Evolutionary conservation across 2,113 vertebrate species (phyloP), one percentile per base, ranked within the genome.

Genomic region (Neomonachus schauinslandi): DNA sequence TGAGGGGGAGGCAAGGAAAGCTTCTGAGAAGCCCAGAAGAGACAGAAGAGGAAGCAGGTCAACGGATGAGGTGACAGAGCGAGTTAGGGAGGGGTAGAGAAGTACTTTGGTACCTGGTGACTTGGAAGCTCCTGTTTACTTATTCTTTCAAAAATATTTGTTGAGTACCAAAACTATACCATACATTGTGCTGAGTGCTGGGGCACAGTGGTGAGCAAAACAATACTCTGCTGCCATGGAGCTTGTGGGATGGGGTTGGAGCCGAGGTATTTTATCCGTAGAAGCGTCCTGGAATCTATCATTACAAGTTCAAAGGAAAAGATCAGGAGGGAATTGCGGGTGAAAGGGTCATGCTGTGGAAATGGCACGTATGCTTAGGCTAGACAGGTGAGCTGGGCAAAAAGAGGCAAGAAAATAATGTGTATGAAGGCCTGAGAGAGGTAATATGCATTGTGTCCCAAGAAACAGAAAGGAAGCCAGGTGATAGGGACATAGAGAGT

Each of bases 371-470:
- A 49, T 8, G 9, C 42, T 82, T n/a, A 31, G 21, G 55, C 72
- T 39, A 22, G 24, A 74, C 18, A 55, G n/a, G 53, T 5, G 31
- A 72, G 55, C 51, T 61, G 31, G 16, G 55, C 33, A 10, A 51
- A 88, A 51, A 36, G n/a, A 92, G 51, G 53, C 28, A 1, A 65
- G 90, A 80, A 80, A 36, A 42, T 26, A 65, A 11, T 3, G 5
- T 5, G 1, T 31, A 3, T 1, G 7, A 89, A 89, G 76, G 28
- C 21, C 14, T 1, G 5, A 57, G 57, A 22, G 39, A 49, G n/a
- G 77, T 42, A n/a, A 39, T 33, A 21, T 0, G 0, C 2, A 0
- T 1, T 39, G 15, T 83, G 39, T 63, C 65, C 39, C 13, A 4
- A 51, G 67, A 24, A 89, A 39, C 33, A 42, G 51, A 84, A 69